phyloP scores from a whole-genome alignment of 1,140 invertebrate species.

The Apis cerana region DNA sequence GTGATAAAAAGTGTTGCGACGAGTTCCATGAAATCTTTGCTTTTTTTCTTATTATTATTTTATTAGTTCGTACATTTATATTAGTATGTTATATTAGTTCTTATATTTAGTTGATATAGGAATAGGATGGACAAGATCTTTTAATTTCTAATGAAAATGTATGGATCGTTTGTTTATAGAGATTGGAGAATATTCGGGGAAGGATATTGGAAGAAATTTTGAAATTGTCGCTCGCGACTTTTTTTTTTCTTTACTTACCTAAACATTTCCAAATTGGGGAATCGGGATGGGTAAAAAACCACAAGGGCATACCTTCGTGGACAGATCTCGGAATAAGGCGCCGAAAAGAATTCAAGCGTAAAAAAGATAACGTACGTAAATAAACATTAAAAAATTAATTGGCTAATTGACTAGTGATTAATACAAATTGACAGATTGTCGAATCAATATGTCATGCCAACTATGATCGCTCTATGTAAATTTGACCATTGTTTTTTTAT shows the following conservation, averaged over 20 bases:
- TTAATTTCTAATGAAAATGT: no score
- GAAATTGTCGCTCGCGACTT: not conserved
- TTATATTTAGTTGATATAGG: no score
- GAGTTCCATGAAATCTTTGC: not conserved
- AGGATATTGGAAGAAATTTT: not conserved
- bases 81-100: no score
- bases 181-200: no score
- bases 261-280: conserved; percentile 32
- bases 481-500: not conserved
- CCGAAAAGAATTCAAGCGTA: not conserved
- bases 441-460: conserved; percentile 21
- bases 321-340: not conserved
- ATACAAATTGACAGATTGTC: conserved; percentile 2
- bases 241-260: conserved; percentile 33
- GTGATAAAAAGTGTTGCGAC: no score
- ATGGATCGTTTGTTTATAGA: no score
- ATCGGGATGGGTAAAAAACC: not conserved
- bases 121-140: no score
- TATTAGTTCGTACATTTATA: no score
- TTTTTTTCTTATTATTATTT: no score
- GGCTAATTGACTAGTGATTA: not conserved
- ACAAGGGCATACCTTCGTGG: not conserved
- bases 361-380: not conserved
- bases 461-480: not conserved
- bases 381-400: no score